A percentile compares a stretch with the other conserved stretches of the same genome.
These are phyloP conservation scores for Eristalinus sepulchralis DNA, from an alignment of 2,888 invertebrate species.

Conservation along the genomic window DNA sequence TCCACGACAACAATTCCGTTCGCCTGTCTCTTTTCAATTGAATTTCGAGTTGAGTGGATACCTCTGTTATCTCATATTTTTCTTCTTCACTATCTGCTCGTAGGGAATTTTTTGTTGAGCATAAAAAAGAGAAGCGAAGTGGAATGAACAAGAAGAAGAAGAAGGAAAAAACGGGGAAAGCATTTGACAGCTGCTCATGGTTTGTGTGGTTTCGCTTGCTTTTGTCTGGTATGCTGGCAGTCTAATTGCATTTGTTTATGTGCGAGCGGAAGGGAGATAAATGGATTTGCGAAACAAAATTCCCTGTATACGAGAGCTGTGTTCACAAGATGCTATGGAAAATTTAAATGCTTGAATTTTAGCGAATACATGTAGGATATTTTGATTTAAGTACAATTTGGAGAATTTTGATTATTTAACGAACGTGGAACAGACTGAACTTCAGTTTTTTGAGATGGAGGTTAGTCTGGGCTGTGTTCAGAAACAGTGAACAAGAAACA, in stretches of 20 bases:
- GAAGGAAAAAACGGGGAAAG: neutral
- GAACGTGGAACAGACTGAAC: too few relatives aligned
- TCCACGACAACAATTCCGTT: conserved; percentile 58
- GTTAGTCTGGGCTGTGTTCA: too few relatives aligned
- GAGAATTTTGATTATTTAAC: too few relatives aligned
- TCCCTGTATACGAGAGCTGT: neutral
- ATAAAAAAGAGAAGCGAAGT: neutral
- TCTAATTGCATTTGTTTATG: conserved; percentile 34
- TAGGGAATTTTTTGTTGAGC: neutral
- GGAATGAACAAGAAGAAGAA: neutral
- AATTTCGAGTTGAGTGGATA: conserved; percentile 52
- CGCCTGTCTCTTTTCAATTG: conserved; percentile 68
- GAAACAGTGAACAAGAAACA: too few relatives aligned
- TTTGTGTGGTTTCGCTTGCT: neutral
- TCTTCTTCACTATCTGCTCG: neutral
- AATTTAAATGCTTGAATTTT: neutral
- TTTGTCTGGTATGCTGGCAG: neutral
- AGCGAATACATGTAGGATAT: too few relatives aligned
- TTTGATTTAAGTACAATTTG: too few relatives aligned
- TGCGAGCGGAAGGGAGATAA: neutral
- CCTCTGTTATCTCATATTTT: conserved; percentile 15
- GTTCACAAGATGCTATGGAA: neutral
- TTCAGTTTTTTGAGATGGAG: too few relatives aligned
- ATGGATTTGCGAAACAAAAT: neutral
- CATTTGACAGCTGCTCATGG: conserved; percentile 13